phyloP scores from a whole-genome alignment of 2,888 invertebrate species.

The Arge pagana region DNA sequence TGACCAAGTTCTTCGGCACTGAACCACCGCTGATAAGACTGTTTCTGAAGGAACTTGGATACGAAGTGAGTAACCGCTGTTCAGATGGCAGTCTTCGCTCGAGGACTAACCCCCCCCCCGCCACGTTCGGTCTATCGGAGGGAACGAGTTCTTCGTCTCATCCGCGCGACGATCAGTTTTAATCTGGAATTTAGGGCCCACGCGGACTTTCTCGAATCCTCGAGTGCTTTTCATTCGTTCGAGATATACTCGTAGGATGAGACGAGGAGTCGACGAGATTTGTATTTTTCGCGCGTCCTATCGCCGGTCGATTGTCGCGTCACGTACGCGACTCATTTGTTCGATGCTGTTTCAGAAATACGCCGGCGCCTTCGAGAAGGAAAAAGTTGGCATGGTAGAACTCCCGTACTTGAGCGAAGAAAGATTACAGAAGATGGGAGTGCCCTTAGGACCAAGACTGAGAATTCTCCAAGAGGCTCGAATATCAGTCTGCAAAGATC shows the following conservation, averaged over 20 bases:
- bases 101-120: no score
- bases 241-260: no score
- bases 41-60: constrained; percentile 88
- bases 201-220: no score
- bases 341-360: constrained; percentile 73
- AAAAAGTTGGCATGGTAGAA: constrained; percentile 88
- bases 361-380: constrained; percentile 79
- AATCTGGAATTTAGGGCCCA: no score
- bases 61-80: constrained; percentile 69
- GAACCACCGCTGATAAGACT: constrained; percentile 88
- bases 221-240: no score
- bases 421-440: constrained; percentile 81
- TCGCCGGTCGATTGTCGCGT: background rate
- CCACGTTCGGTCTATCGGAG: no score
- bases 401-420: constrained; percentile 90
- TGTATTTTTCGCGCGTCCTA: no score
- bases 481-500: constrained; percentile 67
- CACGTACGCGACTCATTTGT: constrained; percentile 7
- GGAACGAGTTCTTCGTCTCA: no score
- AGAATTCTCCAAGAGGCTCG: constrained; percentile 87
- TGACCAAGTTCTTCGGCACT: constrained; percentile 92
- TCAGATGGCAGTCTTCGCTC: no score
- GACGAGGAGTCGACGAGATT: no score
- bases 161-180: no score
- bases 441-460: constrained; percentile 87